Conservation (phyloP, 2,888 invertebrate genomes). For the Pristionchus arcanus region DNA sequence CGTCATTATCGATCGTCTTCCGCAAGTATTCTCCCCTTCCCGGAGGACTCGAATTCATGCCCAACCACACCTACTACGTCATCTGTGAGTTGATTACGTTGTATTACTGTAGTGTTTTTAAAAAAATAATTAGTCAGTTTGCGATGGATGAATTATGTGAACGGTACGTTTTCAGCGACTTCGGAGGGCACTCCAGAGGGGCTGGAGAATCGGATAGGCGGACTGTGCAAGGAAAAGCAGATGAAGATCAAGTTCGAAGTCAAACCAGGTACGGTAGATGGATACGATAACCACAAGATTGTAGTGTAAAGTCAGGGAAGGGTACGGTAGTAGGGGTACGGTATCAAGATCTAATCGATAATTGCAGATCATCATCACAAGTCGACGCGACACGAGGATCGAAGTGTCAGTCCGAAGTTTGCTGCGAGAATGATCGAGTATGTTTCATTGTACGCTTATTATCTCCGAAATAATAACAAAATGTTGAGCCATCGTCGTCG, state of each 20-base stretch:
- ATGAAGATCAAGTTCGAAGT: slow-evolving; percentile 79
- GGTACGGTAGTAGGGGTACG: neutral
- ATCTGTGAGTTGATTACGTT: slow-evolving; percentile 71
- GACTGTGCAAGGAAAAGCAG: slow-evolving; percentile 72
- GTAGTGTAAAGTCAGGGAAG: neutral
- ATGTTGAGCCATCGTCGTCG: too few species aligned
- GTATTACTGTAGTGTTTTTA: neutral
- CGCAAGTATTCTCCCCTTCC: slow-evolving; percentile 78
- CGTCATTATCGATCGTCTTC: slow-evolving; percentile 76
- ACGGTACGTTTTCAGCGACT: slow-evolving; percentile 73
- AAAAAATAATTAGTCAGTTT: neutral
- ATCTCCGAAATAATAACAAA: neutral
- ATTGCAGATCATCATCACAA: slow-evolving; percentile 33
- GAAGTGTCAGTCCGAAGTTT: slow-evolving; percentile 64
- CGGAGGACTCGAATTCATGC: slow-evolving; percentile 75
- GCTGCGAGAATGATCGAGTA: slow-evolving; percentile 66
- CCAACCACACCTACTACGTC: slow-evolving; percentile 76
- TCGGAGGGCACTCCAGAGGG: slow-evolving; percentile 75
- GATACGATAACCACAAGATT: neutral
- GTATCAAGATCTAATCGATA: neutral
- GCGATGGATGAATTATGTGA: slow-evolving; percentile 11
- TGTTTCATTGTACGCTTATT: neutral
- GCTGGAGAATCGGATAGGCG: slow-evolving; percentile 74
- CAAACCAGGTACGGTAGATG: slow-evolving; percentile 56
- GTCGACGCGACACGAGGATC: slow-evolving; percentile 19